A percentile compares a stretch with the other conserved stretches of the same genome.
These are phyloP conservation scores for Nymphicus hollandicus DNA, from an alignment of 2,113 vertebrate genomes.

Conservation along the genomic window DNA sequence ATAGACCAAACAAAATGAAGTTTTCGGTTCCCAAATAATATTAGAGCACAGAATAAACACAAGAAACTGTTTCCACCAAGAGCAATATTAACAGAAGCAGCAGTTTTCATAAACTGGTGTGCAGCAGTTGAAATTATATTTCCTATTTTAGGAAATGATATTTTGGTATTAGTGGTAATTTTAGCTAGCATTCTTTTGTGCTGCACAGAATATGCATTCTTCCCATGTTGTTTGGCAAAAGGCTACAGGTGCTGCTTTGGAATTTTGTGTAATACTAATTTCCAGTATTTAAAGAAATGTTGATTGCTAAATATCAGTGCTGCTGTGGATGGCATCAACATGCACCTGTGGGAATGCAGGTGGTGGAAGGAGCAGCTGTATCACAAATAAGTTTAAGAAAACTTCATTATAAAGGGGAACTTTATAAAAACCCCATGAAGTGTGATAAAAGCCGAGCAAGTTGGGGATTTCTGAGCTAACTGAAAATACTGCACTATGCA, in stretches of 20 bases:
- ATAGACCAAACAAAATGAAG: neutral
- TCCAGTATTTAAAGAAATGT: neutral
- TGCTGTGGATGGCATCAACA: neutral
- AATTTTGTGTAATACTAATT: rapidly evolving
- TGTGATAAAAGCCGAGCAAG: neutral
- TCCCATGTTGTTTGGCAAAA: neutral
- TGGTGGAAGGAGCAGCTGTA: neutral
- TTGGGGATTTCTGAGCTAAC: neutral
- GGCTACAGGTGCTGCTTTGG: neutral
- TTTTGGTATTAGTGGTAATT: rapidly evolving
- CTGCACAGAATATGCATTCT: neutral
- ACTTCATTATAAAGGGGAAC: neutral
- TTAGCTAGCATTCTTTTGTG: neutral
- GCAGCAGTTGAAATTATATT: rapidly evolving
- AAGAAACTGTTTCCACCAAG: neutral
- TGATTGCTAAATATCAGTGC: neutral
- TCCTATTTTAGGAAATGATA: neutral
- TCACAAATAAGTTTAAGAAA: neutral
- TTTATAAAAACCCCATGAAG: neutral
- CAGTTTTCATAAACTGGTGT: neutral
- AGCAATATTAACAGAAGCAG: neutral
- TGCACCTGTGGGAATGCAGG: too few species aligned
- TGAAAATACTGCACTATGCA: neutral
- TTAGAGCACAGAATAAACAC: neutral
- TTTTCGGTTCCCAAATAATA: neutral